phyloP scores from a whole-genome alignment of 30 jellyfish, hydroid and myxozoan genomes.

The Aurelia sp. region DNA sequence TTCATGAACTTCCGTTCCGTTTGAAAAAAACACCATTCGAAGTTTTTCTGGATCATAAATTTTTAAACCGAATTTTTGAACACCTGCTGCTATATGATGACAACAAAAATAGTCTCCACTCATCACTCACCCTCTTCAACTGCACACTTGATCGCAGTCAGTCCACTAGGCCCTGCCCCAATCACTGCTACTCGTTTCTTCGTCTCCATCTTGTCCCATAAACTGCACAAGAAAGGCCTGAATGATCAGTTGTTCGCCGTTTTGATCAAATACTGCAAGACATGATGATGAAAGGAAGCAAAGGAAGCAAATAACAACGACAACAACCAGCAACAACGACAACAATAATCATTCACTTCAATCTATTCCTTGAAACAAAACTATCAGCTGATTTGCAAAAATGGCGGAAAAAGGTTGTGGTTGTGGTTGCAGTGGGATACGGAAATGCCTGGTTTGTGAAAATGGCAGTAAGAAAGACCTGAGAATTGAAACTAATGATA shows the following conservation, averaged over 20 bases:
- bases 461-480: not conserved
- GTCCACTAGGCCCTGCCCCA: conserved; percentile 93
- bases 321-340: conserved; percentile 31
- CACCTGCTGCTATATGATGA: too few relatives aligned
- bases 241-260: too few relatives aligned
- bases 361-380: not conserved
- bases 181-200: conserved; percentile 76
- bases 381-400: not conserved
- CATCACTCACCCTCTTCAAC: conserved; percentile 66
- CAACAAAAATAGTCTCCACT: too few relatives aligned
- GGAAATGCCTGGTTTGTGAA: conserved; percentile 75
- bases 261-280: too few relatives aligned
- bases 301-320: not conserved
- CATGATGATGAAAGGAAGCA: not conserved
- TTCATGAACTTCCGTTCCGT: too few relatives aligned
- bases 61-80: too few relatives aligned
- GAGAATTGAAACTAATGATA: not conserved
- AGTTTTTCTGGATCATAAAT: too few relatives aligned
- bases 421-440: conserved; percentile 86
- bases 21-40: too few relatives aligned
- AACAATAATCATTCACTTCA: not conserved
- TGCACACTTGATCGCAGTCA: conserved; percentile 72
- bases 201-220: not conserved
- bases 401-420: conserved; percentile 52
- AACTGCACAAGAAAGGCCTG: too few relatives aligned